Base-by-base conservation (phyloP, 2,888 invertebrate genomes). In the Sphecodes monilicornis region DNA sequence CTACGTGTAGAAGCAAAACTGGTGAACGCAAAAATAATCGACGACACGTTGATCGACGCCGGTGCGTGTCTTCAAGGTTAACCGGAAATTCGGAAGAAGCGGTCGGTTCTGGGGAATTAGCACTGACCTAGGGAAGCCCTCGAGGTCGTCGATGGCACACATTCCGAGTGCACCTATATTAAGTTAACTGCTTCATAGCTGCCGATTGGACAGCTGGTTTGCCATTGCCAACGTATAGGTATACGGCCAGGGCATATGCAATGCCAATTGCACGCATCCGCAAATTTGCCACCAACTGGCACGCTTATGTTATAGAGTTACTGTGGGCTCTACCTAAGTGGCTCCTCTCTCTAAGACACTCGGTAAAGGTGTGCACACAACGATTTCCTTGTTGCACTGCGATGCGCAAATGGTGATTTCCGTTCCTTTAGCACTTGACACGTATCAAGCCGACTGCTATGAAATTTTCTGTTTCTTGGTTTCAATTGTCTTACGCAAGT, bases 231-330 rank as follows among this genome's bases (percentile, higher is more conserved):
- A 85, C 81, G 80, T 88, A 89, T 90, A 90, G 86, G 84, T 90
- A 78, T 86, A 86, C 82, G 36, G 85, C 50, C 85, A 87, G 91
- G 87, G 88, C 89, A 90, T 90, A 91, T 90, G 88, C 92, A 91
- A 93, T 92, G 93, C 93, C 94, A 94, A 94, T 94, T 94, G 94
- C 93, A 93, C 89, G 93, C 94, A 94, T 94, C 94, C 94, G 94
- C 94, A 94, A 94, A 93, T 94, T 94, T 94, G 91, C 93, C 92
- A 91, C 93, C 94, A 94, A 93, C 93, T 92, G 93, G 90, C 93
- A 93, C 91, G 93, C 92, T 93, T 93, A 92, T 92, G 93, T 93
- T 91, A 93, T 91, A 91, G 92, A 93, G 91, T 93, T 93, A 92
- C 93, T 89, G 50, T 73, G 68, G 68, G 75, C 84, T 82, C 90